Base-by-base conservation (phyloP, 1,140 invertebrate species). In the Scylla paramamosain region DNA sequence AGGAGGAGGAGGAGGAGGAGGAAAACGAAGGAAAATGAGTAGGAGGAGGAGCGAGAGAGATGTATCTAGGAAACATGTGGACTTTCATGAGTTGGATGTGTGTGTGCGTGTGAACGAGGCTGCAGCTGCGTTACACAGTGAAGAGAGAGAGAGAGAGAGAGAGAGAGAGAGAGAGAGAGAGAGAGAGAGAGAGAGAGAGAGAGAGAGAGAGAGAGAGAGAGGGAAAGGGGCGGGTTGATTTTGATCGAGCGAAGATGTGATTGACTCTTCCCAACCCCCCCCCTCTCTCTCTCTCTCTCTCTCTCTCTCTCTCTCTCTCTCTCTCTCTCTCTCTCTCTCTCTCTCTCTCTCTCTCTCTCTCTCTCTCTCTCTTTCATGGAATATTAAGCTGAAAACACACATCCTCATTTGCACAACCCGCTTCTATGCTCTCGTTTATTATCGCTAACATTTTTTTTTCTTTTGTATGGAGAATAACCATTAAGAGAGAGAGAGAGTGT, bases 301-400 rank as follows among this genome's bases (percentile, higher is more conserved):
- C 28, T 31, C 28, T 31, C 28, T 87, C 84, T 87, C 84, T 87
- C 84, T 87, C 84, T 87, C 84, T 87, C 84, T 87, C 84, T 87
- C 84, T 87, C 84, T 87, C 84, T 87, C 84, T 87, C 84, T 31
- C 39, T 32, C 84, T 32, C 39, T 29, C 29, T 16, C 59, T 67
- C 59, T 67, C 59, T 67, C 59, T 67, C 59, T 67, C 59, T 25
- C 20, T 20, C 20, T 67, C 59, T 67, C 20, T 67, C 20, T 67
- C 20, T 67, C 20, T 67, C 10, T 67, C 20, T 67, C 59, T 67
- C 20, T 67, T 67, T 25, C 14, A 52, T 52, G 6, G 6, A 6
- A 52, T 52, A 7, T 52, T 52, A 52, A n/a, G 14, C 48, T 67
- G 3, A 6, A 6, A 3, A 28, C 84, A 87, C 10, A 48, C 14